Percentiles rank a stretch among this genome's conserved stretches.
These are phyloP conservation scores for Octodon degus DNA, from an alignment of 2,113 vertebrate species.

Conservation along the genomic window DNA sequence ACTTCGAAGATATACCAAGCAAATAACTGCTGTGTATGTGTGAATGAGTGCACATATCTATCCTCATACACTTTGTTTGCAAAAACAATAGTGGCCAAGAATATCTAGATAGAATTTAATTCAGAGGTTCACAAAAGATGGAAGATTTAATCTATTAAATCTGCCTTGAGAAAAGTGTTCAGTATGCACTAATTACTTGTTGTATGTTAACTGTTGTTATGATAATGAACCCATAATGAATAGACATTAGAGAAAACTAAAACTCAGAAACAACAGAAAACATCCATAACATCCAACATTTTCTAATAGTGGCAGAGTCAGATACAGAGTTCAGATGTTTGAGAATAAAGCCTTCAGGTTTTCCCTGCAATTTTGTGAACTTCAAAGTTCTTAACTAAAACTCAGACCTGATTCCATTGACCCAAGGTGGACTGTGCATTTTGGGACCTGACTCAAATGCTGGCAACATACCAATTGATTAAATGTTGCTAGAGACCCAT, in stretches of 20 bases:
- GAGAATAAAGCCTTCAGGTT: background rate
- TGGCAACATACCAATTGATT: background rate
- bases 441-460: background rate
- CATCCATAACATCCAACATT: background rate
- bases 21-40: background rate
- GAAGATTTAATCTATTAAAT: background rate
- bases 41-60: background rate
- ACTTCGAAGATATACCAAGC: background rate
- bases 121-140: background rate
- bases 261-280: background rate
- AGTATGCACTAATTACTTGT: background rate
- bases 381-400: slow-evolving; percentile 35
- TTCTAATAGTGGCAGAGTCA: background rate
- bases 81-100: background rate
- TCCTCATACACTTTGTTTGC: slow-evolving; percentile 34
- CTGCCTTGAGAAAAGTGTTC: background rate
- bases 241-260: background rate
- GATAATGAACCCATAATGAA: background rate
- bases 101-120: background rate
- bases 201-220: background rate
- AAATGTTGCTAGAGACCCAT: background rate
- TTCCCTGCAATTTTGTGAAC: background rate
- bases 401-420: slow-evolving; percentile 12
- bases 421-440: background rate
- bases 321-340: background rate